A percentile compares a stretch with the other conserved stretches of the same genome.
These are phyloP conservation scores for Fukomys damarensis DNA, from an alignment of 2,113 vertebrate species.

Conservation along the genomic window DNA sequence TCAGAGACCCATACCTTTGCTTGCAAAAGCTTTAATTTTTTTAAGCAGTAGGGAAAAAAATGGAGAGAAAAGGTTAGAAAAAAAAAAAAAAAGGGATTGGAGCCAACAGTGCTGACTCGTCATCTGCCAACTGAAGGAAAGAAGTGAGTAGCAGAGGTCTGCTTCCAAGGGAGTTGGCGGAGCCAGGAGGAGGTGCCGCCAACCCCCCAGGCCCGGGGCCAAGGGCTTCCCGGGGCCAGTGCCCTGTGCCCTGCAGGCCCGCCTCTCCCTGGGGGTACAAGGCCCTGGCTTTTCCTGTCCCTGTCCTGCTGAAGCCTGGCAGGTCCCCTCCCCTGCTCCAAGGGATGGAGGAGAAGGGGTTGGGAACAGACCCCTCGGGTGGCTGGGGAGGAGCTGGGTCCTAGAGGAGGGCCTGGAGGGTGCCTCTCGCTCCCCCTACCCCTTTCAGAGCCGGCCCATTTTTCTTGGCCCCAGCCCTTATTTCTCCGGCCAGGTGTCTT, in stretches of 20 bases:
- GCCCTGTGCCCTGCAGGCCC: background rate
- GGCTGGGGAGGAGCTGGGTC: no score
- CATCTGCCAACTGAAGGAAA: slow-evolving; percentile 45
- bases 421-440: no score
- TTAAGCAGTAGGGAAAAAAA: background rate
- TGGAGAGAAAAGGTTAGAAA: slow-evolving; percentile 41
- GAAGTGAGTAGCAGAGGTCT: slow-evolving; percentile 41
- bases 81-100: background rate
- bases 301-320: background rate
- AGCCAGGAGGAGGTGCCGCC: slow-evolving; percentile 55
- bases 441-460: background rate
- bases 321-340: background rate
- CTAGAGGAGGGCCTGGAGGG: background rate
- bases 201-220: slow-evolving; percentile 23
- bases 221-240: background rate
- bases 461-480: background rate
- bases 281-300: background rate
- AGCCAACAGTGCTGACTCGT: slow-evolving; percentile 50
- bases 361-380: background rate
- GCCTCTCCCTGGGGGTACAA: background rate
- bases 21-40: background rate
- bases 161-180: slow-evolving; percentile 57
- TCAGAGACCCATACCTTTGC: background rate
- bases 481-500: background rate
- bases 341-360: background rate